phyloP scores from a whole-genome alignment of 2,113 vertebrate species.

The Paraplagusia blochii region DNA sequence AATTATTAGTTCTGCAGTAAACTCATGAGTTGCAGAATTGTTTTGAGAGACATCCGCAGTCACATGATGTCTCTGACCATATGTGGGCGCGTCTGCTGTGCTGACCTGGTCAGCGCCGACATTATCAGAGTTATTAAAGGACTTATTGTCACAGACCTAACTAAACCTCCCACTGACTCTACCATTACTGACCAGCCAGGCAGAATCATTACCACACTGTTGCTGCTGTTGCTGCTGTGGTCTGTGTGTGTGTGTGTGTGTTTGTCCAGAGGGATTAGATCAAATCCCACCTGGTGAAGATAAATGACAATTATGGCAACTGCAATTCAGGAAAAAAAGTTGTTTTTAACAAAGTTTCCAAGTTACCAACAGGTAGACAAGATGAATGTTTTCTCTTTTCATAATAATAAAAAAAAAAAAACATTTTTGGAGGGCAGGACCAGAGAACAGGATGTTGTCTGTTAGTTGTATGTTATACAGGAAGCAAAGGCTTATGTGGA shows the following conservation, averaged over 20 bases:
- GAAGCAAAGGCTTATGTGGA: too few species aligned
- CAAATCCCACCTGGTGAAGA: conserved; percentile 48
- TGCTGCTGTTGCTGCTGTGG: conserved; percentile 39
- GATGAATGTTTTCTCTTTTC: too few species aligned
- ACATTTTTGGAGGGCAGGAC: too few species aligned
- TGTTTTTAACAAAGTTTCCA: conserved; percentile 24
- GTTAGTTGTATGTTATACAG: too few species aligned
- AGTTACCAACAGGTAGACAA: too few species aligned
- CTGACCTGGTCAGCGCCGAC: conserved; percentile 59
- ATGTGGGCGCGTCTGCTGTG: conserved; percentile 61
- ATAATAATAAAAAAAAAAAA: too few species aligned
- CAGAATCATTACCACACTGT: conserved; percentile 68
- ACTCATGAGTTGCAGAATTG: too few species aligned
- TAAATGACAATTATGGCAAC: background rate
- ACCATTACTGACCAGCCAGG: conserved; percentile 67
- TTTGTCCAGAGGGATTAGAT: conserved; percentile 55
- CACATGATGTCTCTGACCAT: conserved; percentile 41
- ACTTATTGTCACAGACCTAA: conserved; percentile 71
- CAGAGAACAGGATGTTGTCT: too few species aligned
- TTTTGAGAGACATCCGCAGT: conserved; percentile 27
- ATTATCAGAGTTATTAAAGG: conserved; percentile 75
- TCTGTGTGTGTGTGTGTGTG: conserved; percentile 10
- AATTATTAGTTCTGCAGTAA: too few species aligned
- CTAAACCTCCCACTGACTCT: conserved; percentile 68
- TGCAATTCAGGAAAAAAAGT: too few species aligned